A percentile compares a stretch with the other conserved stretches of the same genome.
These are phyloP conservation scores for Larimichthys polyactis DNA, from an alignment of 2,113 vertebrate genomes.

Conservation along the genomic window DNA sequence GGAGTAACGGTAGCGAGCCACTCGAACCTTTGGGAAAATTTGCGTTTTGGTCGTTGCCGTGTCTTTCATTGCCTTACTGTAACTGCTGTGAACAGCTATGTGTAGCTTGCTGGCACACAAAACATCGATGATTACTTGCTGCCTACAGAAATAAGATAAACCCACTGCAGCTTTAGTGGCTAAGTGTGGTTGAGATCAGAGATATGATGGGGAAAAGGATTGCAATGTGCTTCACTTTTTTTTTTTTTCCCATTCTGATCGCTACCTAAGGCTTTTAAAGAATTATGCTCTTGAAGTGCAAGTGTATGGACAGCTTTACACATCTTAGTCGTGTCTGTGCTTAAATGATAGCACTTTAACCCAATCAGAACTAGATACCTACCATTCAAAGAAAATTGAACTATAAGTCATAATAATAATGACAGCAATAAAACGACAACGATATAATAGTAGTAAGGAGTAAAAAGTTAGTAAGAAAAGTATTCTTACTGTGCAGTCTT, in stretches of 20 bases:
- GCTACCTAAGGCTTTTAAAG: conserved; percentile 22
- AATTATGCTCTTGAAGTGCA: conserved; percentile 8
- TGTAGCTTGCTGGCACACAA: conserved; percentile 11
- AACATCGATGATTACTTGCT: conserved; percentile 41
- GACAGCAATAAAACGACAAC: background rate
- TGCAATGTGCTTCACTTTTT: background rate
- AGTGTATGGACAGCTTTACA: conserved; percentile 15
- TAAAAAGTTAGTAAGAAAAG: too few relatives aligned
- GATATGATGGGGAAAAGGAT: background rate
- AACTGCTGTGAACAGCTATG: conserved; percentile 24
- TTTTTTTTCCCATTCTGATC: conserved; percentile 26
- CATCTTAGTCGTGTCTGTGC: conserved; percentile 8
- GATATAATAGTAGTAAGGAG: too few relatives aligned
- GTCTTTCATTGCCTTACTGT: conserved; percentile 17
- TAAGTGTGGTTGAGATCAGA: conserved; percentile 15
- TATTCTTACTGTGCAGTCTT: too few relatives aligned
- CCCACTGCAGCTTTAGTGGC: background rate
- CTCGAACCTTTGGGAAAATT: conserved; percentile 29
- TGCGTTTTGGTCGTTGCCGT: conserved; percentile 24
- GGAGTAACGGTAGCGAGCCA: conserved; percentile 23
- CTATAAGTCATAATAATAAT: background rate
- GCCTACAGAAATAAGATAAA: conserved; percentile 28
- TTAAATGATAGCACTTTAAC: conserved; percentile 3
- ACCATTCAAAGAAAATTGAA: conserved; percentile 32
- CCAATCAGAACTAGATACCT: background rate